Evolutionary conservation across 2,113 vertebrate species (phyloP).

Genomic region (Pithys albifrons): DNA sequence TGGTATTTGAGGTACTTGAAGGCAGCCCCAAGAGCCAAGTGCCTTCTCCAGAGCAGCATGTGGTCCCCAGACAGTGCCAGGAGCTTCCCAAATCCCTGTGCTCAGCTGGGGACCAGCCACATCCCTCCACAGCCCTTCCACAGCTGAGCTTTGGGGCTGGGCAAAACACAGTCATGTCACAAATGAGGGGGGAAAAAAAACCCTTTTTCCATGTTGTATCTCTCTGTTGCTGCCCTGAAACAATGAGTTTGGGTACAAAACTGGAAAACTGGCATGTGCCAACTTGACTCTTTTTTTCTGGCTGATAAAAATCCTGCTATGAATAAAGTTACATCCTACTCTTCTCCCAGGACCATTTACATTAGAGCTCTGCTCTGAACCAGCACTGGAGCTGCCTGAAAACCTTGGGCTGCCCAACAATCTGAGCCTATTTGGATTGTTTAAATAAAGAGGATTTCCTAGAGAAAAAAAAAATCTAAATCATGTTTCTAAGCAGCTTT

Average conservation of each 20-base stretch:
- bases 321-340: background rate
- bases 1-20: background rate
- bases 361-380: background rate
- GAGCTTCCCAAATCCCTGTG: background rate
- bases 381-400: background rate
- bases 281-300: background rate
- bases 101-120: background rate
- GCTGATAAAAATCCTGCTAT: background rate
- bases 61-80: background rate
- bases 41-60: background rate
- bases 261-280: background rate
- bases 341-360: background rate
- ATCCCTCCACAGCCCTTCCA: background rate
- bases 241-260: background rate
- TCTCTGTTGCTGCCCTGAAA: background rate
- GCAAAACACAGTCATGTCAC: accelerated
- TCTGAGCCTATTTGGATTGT: background rate
- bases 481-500: background rate
- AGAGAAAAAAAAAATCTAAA: background rate
- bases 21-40: background rate
- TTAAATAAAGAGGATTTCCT: background rate
- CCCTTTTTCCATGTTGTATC: accelerated
- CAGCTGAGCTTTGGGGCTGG: background rate
- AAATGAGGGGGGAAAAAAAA: accelerated
- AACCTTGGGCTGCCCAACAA: background rate